phyloP scores from a whole-genome alignment of 2,113 vertebrate species.

The Catharus fuscescens region DNA sequence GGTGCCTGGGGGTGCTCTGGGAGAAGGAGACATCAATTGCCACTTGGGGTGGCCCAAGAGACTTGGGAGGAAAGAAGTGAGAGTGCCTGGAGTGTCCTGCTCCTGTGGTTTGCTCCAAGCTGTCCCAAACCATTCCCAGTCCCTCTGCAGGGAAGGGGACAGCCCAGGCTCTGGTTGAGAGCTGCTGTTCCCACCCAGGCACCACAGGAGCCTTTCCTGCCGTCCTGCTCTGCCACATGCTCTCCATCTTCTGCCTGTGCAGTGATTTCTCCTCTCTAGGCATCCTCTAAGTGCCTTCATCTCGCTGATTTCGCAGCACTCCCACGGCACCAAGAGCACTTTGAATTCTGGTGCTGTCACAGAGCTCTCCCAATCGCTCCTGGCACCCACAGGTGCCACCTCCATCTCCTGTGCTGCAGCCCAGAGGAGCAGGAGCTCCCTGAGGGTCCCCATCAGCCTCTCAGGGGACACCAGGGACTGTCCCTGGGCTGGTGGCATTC shows the following conservation, averaged over 20 bases:
- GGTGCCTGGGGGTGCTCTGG: not conserved
- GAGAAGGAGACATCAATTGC: not conserved
- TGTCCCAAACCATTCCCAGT: not conserved
- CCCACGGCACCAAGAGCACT: not conserved
- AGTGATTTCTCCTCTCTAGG: not conserved
- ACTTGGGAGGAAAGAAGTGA: rapidly evolving
- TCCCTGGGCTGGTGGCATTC: not conserved
- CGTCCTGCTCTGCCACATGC: not conserved
- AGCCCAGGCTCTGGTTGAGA: not conserved
- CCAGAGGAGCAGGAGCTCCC: not conserved
- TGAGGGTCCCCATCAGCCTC: not conserved
- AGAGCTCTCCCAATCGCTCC: not conserved
- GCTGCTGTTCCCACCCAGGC: not conserved
- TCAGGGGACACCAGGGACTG: rapidly evolving
- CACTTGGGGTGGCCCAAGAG: not conserved
- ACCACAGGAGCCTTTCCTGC: not conserved
- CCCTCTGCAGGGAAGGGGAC: not conserved
- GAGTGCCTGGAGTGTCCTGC: no score
- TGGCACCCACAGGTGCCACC: not conserved
- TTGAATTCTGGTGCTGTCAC: not conserved
- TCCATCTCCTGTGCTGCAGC: not conserved
- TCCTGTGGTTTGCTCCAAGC: not conserved
- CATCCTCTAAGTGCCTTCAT: not conserved
- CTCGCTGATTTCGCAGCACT: not conserved
- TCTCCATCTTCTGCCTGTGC: not conserved